Evolutionary conservation across 1,140 invertebrate genomes (phyloP), one percentile per base, ranked within the genome.

Genomic region (Formica exsecta): DNA sequence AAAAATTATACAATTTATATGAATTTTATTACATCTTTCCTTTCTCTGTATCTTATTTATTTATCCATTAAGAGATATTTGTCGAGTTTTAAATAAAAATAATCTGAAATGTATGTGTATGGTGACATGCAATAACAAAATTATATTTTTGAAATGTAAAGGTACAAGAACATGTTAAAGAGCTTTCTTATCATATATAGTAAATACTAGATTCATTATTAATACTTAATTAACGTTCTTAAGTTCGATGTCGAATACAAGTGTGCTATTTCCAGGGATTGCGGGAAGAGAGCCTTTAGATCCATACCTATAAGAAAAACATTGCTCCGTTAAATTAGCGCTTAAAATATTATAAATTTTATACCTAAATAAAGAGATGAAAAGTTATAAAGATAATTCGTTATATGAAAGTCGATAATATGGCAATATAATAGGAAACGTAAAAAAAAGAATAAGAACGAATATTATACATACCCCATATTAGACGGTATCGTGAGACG

Each of bases 241-340:
- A 59, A 99, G 95, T 95, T 99, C 98, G 62, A 99, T 97, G 87
- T 98, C 98, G 94, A 99, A 99, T 6, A 98, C 95, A 70, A 99
- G 94, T 36, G 97, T 97, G 41, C 97, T 96, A 91, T 98, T 98
- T 57, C 97, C 96, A 75, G 98, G 98, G 95, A 99, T 98, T 0
- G 96, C 96, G 92, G 98, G 98, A 9, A 97, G 97, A 62, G 96
- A 97, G 79, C 98, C 98, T 94, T 97, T 97, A 59, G 96, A 95
- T 54, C 98, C 98, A 94, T 98, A 98, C 44, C 97, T 98, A 94
- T 54, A 96, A 96, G 91, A 92, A 86, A 89, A 75, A 92, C 8
- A 75, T 57, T 61, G 76, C 11, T 13, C 22, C 3, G 38, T 71
- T 51, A 57, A 88, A 65, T 79, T 76, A 8, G 29, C 29, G 51